Evolutionary conservation across 2,888 invertebrate species (phyloP), one percentile per base, ranked within the genome.

Genomic region (Ditula angustiorana): DNA sequence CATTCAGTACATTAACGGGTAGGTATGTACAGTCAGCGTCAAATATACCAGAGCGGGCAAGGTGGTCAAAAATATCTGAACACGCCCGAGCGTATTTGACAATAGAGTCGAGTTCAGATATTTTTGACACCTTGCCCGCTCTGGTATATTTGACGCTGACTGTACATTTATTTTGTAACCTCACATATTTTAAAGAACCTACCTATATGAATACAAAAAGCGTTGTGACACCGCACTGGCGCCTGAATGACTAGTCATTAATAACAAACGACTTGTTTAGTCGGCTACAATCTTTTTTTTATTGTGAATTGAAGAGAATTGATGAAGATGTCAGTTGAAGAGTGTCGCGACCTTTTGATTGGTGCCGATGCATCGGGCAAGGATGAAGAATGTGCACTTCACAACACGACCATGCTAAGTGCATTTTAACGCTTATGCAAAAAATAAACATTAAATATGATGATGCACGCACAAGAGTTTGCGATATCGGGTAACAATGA

Each of bases 321-420:
- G 80, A 85, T 85, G 82, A 80, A 85, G 82, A 81, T 75, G 82
- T 80, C 82, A 77, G 79, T 74, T 79, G 78, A 78, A 79, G 77
- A 81, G 79, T 75, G 80, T 72, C 79, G 75, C 79, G 85, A 84
- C 84, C 84, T 82, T 78, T 86, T 84, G 81, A 86, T 87, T 86
- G 81, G 76, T 68, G 79, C 76, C 77, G 77, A 81, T 80, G 80
- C 74, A 73, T 66, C 71, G 74, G 68, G 53, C 80, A 79, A 80
- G 75, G 74, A 74, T 73, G 67, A 69, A 71, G 67, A 78, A 78
- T 78, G 75, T 67, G 65, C 76, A 74, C 59, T 46, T 60, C 59
- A 61, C 59, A 61, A 64, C 58, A 23, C 33, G 55, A n/a, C 41
- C 35, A 24, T 26, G 55, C 26, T 24, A 57, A 58, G 53, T 64